Base-by-base conservation (phyloP, 2,113 vertebrate genomes). In the Apistogramma diplotaenia region DNA sequence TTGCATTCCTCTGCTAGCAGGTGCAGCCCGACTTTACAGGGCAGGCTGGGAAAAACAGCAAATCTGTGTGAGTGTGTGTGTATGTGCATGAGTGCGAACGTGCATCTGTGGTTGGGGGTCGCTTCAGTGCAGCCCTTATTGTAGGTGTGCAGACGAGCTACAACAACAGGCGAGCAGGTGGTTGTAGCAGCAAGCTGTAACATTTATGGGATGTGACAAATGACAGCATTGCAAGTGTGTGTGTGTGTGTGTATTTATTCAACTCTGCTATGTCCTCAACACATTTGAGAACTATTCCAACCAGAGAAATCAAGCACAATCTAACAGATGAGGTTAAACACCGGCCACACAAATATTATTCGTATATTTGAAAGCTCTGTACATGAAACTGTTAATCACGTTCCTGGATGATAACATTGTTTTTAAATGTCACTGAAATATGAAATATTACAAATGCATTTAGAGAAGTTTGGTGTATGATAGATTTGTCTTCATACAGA, bases 1-100 rank as follows among this genome's bases (percentile, higher is more conserved):
- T 33, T 9, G 13, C 86, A 84, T 91, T 89, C 78, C 84, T 86
- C 13, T 27, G 2, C 15, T 15, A 89, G 79, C 91, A 90, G 88
- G 82, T 91, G 89, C 87, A 82, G 53, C 51, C 23, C 21, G 3
- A 74, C 80, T 60, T 75, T 82, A 83, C 78, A 78, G 21, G 58
- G 65, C 61, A 79, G 15, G 75, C 80, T 84, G 86, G 59, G 72
- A 43, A 77, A 78, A 76, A 78, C 74, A 80, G 56, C 29, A 23
- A n/a, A 29, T n/a, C 33, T 25, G 31, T 78, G n/a, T 71, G 56
- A 55, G 65, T 58, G 57, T 76, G 61, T 56, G 37, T 85, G 73
- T 31, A 35, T 56, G 35, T 62, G 25, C 29, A 2, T 35, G 35
- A 35, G 35, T 43, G 35, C 5, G 21, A 35, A 37, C 31, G 56